phyloP scores from a whole-genome alignment of 2,113 vertebrate species.

The Bombycilla garrulus region DNA sequence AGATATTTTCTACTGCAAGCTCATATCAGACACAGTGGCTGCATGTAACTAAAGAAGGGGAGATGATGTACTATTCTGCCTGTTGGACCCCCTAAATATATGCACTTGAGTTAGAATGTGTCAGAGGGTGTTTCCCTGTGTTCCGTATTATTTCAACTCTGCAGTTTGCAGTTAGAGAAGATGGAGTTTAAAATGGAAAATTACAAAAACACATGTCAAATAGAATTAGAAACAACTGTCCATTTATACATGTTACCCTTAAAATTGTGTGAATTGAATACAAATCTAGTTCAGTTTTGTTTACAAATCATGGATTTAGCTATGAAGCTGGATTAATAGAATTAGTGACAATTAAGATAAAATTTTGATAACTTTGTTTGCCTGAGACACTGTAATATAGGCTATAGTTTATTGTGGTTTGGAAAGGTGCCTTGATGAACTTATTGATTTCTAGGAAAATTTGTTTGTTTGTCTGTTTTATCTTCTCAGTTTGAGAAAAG shows the following conservation, averaged over 20 bases:
- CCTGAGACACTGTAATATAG: not conserved
- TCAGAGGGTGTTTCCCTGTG: not conserved
- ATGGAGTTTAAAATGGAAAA: not conserved
- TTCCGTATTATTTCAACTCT: not conserved
- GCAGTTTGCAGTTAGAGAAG: not conserved
- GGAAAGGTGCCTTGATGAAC: not conserved
- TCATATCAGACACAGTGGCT: not conserved
- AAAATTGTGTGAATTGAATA: not conserved
- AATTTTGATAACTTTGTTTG: not conserved
- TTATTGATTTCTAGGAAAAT: not conserved
- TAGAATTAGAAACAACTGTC: not conserved
- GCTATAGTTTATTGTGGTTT: not conserved
- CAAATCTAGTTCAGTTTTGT: not conserved
- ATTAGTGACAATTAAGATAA: not conserved
- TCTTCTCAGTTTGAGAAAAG: not conserved
- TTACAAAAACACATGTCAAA: not conserved
- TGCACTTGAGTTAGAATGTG: not conserved
- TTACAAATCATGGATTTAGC: not conserved
- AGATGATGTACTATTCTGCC: rapidly evolving
- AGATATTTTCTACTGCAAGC: not conserved
- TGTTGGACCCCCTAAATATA: not conserved
- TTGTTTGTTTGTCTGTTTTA: not conserved
- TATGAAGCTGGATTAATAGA: not conserved
- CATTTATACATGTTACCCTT: not conserved
- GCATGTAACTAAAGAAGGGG: not conserved